Evolutionary conservation across 2,797 vertebrate genomes (phyloP).

Genomic region (Protonibea diacanthus): DNA sequence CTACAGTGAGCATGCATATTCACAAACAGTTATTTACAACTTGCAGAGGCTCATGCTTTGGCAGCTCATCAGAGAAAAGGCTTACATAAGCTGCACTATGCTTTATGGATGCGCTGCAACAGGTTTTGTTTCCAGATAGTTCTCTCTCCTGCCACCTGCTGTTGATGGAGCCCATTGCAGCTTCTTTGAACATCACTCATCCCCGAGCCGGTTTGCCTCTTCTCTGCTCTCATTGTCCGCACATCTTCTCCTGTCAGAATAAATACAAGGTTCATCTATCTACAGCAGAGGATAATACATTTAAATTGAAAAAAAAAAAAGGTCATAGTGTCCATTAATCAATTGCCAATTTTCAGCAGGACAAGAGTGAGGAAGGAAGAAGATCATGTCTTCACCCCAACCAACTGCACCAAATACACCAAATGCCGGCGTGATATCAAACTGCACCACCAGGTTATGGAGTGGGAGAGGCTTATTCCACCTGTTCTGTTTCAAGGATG

Average conservation of each 20-base stretch:
- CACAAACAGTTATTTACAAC: slow-evolving; percentile 54
- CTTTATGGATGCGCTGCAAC: slow-evolving; percentile 61
- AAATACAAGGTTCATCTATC: slow-evolving; percentile 38
- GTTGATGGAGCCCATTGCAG: slow-evolving; percentile 50
- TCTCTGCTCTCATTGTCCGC: slow-evolving; percentile 21
- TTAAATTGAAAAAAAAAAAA: slow-evolving; percentile 21
- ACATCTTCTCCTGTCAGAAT: slow-evolving; percentile 41
- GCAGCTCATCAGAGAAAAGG: slow-evolving; percentile 48
- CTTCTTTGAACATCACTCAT: neutral
- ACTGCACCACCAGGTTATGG: slow-evolving; percentile 24
- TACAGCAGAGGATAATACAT: slow-evolving; percentile 19
- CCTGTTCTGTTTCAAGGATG: slow-evolving; percentile 53
- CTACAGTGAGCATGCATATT: slow-evolving; percentile 43
- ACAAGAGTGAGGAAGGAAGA: neutral
- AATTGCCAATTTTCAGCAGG: neutral
- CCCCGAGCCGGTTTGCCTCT: neutral
- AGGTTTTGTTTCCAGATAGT: slow-evolving; percentile 52
- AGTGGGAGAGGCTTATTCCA: neutral
- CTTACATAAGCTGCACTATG: slow-evolving; percentile 49
- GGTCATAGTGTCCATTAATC: slow-evolving; percentile 14
- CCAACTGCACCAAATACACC: neutral
- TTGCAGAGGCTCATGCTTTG: slow-evolving; percentile 35
- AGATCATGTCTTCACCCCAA: slow-evolving; percentile 5
- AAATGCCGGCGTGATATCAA: slow-evolving; percentile 11
- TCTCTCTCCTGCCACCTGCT: slow-evolving; percentile 74